Evolutionary conservation across 2,888 invertebrate genomes (phyloP).

Genomic region (Gortyna flavago): DNA sequence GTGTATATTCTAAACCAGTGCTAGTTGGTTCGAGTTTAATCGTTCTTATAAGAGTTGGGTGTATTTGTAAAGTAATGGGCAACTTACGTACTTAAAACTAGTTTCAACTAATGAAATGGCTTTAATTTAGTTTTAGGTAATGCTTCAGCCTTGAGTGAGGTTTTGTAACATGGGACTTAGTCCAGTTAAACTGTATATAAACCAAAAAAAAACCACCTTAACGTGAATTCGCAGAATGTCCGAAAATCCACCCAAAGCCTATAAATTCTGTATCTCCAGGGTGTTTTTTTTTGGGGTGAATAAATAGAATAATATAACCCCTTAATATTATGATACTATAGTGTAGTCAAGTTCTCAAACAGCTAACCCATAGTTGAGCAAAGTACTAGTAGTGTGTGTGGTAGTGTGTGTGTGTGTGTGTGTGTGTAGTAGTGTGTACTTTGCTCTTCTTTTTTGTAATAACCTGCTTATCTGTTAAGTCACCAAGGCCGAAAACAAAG

Average conservation of each 20-base stretch:
- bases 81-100: not conserved
- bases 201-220: too few relatives aligned
- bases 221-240: too few relatives aligned
- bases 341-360: not conserved
- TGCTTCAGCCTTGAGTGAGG: not conserved
- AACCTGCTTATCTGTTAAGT: not conserved
- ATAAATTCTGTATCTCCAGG: too few relatives aligned
- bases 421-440: too few relatives aligned
- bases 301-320: too few relatives aligned
- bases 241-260: too few relatives aligned
- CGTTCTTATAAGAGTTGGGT: not conserved
- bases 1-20: not conserved
- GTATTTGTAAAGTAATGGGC: not conserved
- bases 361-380: not conserved
- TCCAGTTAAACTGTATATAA: too few relatives aligned
- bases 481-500: not conserved
- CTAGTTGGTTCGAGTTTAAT: too few relatives aligned
- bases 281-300: too few relatives aligned
- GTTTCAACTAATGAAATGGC: not conserved
- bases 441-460: not conserved
- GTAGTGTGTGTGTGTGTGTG: too few relatives aligned
- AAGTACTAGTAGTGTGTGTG: too few relatives aligned
- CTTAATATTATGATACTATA: not conserved
- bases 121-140: not conserved
- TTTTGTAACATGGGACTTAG: not conserved